These are phyloP conservation scores for Mongoloraphidia duomilia DNA, from an alignment of 2,888 invertebrate species.

Conservation along the genomic window DNA sequence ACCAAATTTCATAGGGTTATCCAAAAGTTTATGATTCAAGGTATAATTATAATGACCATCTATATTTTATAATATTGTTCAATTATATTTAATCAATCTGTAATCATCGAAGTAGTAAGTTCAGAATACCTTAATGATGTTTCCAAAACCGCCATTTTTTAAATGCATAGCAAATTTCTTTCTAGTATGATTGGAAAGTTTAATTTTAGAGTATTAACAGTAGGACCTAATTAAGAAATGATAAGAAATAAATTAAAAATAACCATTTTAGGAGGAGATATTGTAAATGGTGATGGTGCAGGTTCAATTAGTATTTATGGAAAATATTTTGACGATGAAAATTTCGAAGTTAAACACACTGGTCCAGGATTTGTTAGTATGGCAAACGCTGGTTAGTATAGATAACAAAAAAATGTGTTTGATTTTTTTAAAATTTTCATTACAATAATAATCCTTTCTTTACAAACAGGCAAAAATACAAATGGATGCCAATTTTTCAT, in stretches of 20 bases:
- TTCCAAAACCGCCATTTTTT: no score
- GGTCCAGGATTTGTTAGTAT: constrained; percentile 78
- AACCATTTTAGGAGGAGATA: constrained; percentile 58
- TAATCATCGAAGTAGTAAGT: no score
- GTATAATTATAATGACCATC: constrained; percentile 31
- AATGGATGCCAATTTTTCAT: constrained; percentile 94
- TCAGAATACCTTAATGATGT: no score
- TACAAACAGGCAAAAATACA: constrained; percentile 53
- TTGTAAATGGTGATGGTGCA: constrained; percentile 63
- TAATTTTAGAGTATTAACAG: no score
- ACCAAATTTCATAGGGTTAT: constrained; percentile 74
- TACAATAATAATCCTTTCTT: not conserved
- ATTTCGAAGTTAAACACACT: constrained; percentile 63
- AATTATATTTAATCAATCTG: no score
- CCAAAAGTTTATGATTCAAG: constrained; percentile 84
- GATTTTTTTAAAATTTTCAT: not conserved
- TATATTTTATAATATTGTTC: not conserved
- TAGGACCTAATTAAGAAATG: no score
- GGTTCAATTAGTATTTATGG: constrained; percentile 82
- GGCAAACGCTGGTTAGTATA: constrained; percentile 60
- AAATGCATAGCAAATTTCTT: not conserved
- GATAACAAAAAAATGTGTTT: not conserved
- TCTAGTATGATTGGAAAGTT: no score
- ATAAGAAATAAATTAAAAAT: not conserved
- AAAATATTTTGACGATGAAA: constrained; percentile 74